Evolutionary conservation across 2,888 invertebrate species (phyloP), one percentile per base, ranked within the genome.

Genomic region (Latrodectus elegans): DNA sequence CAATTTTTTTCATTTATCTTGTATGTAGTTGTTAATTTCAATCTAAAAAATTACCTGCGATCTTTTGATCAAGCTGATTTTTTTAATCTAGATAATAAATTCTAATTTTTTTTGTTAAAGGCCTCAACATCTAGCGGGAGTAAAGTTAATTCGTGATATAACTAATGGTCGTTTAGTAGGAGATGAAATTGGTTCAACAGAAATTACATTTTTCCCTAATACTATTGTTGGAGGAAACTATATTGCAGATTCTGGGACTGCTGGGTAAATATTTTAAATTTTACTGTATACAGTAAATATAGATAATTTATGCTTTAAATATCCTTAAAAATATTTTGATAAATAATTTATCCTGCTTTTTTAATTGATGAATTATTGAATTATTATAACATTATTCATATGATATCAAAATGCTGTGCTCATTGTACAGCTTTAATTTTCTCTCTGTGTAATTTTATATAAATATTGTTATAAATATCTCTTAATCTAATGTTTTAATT

Each of bases 221-320:
- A 89, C 89, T 11, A 90, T 94, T 52, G 92, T 91, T 84, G 94
- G 94, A 8, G 96, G 95, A 0, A 93, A 93, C 79, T 97, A 95
- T 92, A 91, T 92, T 51, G 95, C 95, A 8, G 95, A 96, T 90
- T 95, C 95, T 0, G 94, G 94, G 90, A 98, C 97, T 70, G 97
- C 98, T 51, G 98, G 97, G 94, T 96, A 92, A 91, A 92, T 89
- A 51, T 14, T 60, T 60, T 60, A 60, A 12, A 60, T 60, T 60
- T 60, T 15, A 60, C 6, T 11, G 10, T 60, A 11, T 11, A 11
- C 0, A 38, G 3, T 6, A 38, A 38, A 1, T 38, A 38, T 4
- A 38, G 38, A 38, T 38, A 38, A 38, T 38, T 38, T 38, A 38
- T 38, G 38, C 38, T 6, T 38, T 38, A 38, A 38, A 38, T 22